Conservation (phyloP, 2,113 vertebrate genomes). For the Emydura subglobosa region DNA sequence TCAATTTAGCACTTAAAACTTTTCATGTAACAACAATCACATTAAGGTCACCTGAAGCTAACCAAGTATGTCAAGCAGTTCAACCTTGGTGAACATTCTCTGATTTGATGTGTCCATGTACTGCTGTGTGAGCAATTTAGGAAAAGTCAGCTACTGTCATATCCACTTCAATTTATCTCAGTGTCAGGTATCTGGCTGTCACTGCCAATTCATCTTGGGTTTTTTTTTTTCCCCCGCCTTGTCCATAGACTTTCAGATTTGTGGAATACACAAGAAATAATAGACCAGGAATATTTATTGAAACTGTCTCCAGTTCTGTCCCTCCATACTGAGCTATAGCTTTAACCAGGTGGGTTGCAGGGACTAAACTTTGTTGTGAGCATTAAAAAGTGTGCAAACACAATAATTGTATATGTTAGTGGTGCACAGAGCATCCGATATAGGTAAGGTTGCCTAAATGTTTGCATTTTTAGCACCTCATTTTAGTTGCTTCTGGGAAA, state of each 20-base stretch:
- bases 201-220: not conserved
- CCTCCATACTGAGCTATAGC: not conserved
- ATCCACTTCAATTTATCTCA: conserved; percentile 20
- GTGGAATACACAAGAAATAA: not conserved
- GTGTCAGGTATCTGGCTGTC: conserved; percentile 17
- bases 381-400: not conserved
- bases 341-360: not conserved
- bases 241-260: not conserved
- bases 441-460: not conserved
- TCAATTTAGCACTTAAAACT: not conserved
- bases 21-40: not conserved
- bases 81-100: not conserved
- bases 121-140: not conserved
- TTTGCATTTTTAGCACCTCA: not conserved
- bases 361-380: not conserved
- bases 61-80: not conserved
- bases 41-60: conserved; percentile 30
- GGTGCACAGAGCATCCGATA: not conserved
- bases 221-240: not conserved
- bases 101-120: conserved; percentile 32
- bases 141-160: conserved; percentile 30
- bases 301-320: not conserved
- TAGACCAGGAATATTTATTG: conserved; percentile 14
- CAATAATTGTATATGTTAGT: not conserved
- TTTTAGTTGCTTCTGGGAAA: not conserved